Percentiles rank a stretch among this genome's conserved stretches.
Conservation (phyloP, 2,888 invertebrate genomes). For the Pogonocherus hispidulus region DNA sequence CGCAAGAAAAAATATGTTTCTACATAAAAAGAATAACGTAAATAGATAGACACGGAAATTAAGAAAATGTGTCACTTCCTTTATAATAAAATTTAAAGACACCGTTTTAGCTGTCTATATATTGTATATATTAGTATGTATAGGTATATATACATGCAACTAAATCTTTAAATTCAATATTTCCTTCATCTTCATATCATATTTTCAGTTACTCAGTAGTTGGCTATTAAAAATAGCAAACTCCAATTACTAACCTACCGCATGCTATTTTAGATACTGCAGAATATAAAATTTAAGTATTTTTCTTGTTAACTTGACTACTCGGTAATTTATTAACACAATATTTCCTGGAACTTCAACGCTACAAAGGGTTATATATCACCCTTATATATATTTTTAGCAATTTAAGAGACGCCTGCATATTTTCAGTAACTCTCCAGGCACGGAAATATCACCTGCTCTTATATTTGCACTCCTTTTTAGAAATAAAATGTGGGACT, state of each 20-base stretch:
- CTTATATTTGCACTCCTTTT: constrained; percentile 1
- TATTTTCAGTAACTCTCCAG: background rate
- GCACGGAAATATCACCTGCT: background rate
- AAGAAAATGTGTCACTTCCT: too few relatives aligned
- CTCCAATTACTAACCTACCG: background rate
- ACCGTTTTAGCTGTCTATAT: too few relatives aligned
- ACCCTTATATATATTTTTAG: background rate
- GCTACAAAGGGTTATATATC: background rate
- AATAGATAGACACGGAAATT: too few relatives aligned
- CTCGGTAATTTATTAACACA: background rate
- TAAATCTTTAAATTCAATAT: too few relatives aligned
- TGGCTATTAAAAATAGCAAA: background rate
- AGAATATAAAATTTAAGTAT: background rate
- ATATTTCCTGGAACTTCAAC: background rate
- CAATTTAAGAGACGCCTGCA: background rate
- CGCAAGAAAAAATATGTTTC: too few relatives aligned
- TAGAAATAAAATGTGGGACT: background rate
- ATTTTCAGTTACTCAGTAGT: too few relatives aligned
- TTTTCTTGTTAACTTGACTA: background rate
- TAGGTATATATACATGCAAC: too few relatives aligned
- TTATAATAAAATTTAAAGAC: too few relatives aligned
- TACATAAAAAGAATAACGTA: too few relatives aligned
- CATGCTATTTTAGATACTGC: background rate
- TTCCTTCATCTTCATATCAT: too few relatives aligned
- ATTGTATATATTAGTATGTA: too few relatives aligned